Conservation (phyloP, 2,888 invertebrate genomes). For the Pterobdella sp. region DNA sequence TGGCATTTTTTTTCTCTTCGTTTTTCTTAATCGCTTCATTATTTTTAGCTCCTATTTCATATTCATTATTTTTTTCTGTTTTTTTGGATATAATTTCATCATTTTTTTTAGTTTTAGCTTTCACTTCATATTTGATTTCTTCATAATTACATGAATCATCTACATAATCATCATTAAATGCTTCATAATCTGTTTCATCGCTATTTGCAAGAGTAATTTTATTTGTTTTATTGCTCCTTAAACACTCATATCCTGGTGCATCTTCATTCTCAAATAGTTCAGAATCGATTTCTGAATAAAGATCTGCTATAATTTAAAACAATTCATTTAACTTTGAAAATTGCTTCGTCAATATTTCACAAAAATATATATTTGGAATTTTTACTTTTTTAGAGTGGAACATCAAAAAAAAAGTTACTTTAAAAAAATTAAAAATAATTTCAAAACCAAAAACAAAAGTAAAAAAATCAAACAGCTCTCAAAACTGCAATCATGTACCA, state of each 20-base stretch:
- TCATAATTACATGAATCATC: neutral
- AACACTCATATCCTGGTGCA: constrained; percentile 8
- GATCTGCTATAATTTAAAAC: too few species aligned
- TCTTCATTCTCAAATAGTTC: neutral
- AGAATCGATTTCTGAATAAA: too few species aligned
- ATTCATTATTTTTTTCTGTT: constrained; percentile 7
- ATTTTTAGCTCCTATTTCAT: neutral
- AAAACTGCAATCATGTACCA: too few species aligned
- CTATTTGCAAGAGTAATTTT: neutral
- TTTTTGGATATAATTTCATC: neutral
- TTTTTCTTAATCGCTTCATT: neutral
- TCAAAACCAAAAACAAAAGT: too few species aligned
- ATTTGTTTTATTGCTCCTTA: neutral
- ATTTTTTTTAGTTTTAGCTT: constrained; percentile 4
- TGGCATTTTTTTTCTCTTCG: neutral
- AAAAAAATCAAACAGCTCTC: too few species aligned
- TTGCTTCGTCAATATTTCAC: too few species aligned
- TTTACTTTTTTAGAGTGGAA: too few species aligned
- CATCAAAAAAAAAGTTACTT: too few species aligned
- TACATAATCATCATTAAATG: neutral
- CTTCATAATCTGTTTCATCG: neutral
- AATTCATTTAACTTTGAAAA: too few species aligned
- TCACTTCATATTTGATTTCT: neutral
- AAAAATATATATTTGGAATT: too few species aligned
- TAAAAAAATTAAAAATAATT: too few species aligned